A percentile compares a stretch with the other conserved stretches of the same genome.
phyloP scores from a whole-genome alignment of 2,888 invertebrate genomes.

The Orthosia cruda region DNA sequence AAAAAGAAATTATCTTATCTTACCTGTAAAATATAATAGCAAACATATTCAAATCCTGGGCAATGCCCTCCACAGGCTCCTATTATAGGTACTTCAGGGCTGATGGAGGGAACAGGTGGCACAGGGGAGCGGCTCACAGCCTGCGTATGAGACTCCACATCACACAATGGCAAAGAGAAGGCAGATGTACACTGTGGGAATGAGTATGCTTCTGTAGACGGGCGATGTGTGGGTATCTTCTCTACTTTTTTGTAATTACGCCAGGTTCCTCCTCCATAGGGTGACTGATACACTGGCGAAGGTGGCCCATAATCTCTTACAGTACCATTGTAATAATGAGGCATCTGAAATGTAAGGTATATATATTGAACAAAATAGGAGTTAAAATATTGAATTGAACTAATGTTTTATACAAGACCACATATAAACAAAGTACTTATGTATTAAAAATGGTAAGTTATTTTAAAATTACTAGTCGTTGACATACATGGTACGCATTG shows the following conservation, averaged over 20 bases:
- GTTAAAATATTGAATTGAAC: neutral
- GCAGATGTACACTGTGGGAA: constrained; percentile 88
- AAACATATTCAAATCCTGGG: constrained; percentile 94
- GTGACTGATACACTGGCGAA: constrained; percentile 89
- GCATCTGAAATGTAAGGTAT: constrained; percentile 78
- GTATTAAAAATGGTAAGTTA: neutral
- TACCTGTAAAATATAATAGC: constrained; percentile 94
- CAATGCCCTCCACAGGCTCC: constrained; percentile 94
- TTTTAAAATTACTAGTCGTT: neutral
- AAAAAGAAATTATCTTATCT: constrained; percentile 13
- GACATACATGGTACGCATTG: constrained; percentile 87
- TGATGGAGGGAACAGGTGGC: constrained; percentile 83
- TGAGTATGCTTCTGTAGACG: constrained; percentile 78
- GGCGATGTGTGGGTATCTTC: constrained; percentile 74
- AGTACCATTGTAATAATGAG: constrained; percentile 84
- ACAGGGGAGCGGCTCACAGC: constrained; percentile 79
- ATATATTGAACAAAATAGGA: neutral
- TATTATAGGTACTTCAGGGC: constrained; percentile 91
- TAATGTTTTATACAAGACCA: neutral
- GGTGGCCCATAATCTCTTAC: constrained; percentile 85
- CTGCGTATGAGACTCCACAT: constrained; percentile 78
- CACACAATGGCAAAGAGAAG: constrained; percentile 87
- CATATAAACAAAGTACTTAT: neutral
- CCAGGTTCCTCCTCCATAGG: constrained; percentile 87
- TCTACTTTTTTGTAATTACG: constrained; percentile 82